Conservation (phyloP, 1,140 invertebrate species). For the Drosophila simulans region DNA sequence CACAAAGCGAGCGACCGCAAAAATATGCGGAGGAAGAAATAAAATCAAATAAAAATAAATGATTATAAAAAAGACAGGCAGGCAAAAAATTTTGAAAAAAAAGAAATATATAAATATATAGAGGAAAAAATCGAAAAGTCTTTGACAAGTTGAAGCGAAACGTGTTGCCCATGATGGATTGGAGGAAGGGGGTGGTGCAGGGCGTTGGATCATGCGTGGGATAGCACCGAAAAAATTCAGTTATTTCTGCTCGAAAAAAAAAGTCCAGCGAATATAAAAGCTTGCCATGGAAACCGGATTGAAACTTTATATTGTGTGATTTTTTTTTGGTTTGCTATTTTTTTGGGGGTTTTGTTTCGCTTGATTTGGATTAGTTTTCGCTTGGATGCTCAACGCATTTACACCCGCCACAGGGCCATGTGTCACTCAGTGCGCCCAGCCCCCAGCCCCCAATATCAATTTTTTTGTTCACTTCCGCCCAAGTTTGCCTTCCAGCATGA, state of each 20-base stretch:
- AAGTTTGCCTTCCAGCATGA: constrained; percentile 39
- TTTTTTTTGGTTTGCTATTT: constrained; percentile 27
- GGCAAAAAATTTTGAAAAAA: constrained; percentile 6
- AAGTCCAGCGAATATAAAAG: constrained; percentile 16
- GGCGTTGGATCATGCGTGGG: constrained; percentile 43
- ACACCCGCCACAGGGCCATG: constrained; percentile 46
- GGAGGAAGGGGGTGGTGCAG: neutral
- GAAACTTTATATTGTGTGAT: constrained; percentile 36
- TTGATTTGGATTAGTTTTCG: constrained; percentile 53
- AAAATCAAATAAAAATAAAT: constrained; percentile 45
- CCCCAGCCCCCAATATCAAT: neutral
- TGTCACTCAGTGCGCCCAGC: constrained; percentile 15
- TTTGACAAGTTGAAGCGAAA: constrained; percentile 53
- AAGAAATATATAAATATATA: neutral
- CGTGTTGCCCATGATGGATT: constrained; percentile 45
- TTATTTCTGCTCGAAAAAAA: constrained; percentile 27
- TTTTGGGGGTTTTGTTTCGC: constrained; percentile 35
- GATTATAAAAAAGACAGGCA: constrained; percentile 29
- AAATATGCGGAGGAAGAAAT: constrained; percentile 47
- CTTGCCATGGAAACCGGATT: constrained; percentile 45
- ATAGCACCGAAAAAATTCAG: constrained; percentile 50
- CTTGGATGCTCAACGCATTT: constrained; percentile 53
- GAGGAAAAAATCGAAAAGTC: constrained; percentile 18
- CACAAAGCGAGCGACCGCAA: constrained; percentile 24
- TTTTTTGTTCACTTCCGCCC: constrained; percentile 23